Conservation (phyloP, 1,140 invertebrate genomes). For the Caenorhabditis briggsae region DNA sequence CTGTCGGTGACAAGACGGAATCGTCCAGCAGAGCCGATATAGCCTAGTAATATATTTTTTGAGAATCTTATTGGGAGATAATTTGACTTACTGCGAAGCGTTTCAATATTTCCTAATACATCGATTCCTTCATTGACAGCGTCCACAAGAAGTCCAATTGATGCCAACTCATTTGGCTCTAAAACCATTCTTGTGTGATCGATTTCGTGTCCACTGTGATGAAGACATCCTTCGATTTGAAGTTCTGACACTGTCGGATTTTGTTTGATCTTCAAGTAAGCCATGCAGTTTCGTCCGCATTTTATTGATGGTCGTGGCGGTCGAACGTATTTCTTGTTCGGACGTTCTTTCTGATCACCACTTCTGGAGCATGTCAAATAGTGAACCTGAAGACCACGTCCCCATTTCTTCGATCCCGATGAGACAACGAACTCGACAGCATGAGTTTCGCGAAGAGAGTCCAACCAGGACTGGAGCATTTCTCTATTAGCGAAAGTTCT, state of each 20-base stretch:
- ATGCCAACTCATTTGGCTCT: constrained; percentile 21
- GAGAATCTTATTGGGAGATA: neutral
- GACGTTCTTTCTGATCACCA: constrained; percentile 60
- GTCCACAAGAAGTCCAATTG: neutral
- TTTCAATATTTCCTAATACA: constrained; percentile 1
- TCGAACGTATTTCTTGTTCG: constrained; percentile 60
- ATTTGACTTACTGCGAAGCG: neutral
- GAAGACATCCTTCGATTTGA: constrained; percentile 59
- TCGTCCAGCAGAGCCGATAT: constrained; percentile 46
- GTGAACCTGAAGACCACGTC: constrained; percentile 59
- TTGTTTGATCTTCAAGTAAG: constrained; percentile 61
- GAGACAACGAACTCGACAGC: constrained; percentile 61
- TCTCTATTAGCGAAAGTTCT: constrained; percentile 54
- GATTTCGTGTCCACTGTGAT: constrained; percentile 59
- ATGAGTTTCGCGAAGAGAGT: constrained; percentile 55
- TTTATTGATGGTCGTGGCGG: constrained; percentile 60
- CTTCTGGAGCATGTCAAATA: constrained; percentile 61
- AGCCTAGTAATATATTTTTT: constrained; percentile 17
- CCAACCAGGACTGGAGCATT: constrained; percentile 53
- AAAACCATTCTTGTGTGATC: constrained; percentile 48
- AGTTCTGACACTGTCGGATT: constrained; percentile 56
- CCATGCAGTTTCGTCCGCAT: constrained; percentile 62
- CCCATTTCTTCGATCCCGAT: constrained; percentile 61
- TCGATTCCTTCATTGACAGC: neutral
- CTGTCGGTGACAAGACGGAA: constrained; percentile 58